Evolutionary conservation across 2,113 vertebrate species (phyloP).

Genomic region (Brachyhypopomus gauderio): DNA sequence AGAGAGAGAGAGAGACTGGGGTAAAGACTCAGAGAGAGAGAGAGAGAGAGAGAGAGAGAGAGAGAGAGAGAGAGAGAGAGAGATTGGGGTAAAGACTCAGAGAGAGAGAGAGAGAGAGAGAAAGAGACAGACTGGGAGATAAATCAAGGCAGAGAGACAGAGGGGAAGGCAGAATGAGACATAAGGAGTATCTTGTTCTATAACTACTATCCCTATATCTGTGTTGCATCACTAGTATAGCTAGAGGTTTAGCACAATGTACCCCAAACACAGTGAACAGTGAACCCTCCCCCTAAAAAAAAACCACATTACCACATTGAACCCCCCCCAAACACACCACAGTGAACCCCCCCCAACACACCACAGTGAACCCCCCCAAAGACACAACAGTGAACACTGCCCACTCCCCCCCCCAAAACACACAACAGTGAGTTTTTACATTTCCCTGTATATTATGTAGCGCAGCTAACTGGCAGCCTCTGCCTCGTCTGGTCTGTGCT

Average conservation of each 20-base stretch:
- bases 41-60: no score
- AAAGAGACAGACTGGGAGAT: neutral
- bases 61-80: no score
- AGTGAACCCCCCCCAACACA: no score
- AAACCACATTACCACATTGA: no score
- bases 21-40: no score
- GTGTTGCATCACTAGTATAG: neutral
- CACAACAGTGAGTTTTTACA: neutral
- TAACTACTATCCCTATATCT: neutral
- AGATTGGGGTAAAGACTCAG: no score
- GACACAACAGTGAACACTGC: neutral
- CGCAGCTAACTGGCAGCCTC: neutral
- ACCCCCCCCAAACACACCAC: no score
- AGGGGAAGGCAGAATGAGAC: no score
- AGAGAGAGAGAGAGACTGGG: neutral
- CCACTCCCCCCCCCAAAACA: neutral
- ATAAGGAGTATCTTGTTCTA: constrained; percentile 1
- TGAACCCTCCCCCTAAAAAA: neutral
- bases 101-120: neutral
- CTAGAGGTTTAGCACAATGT: neutral
- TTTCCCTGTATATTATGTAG: neutral
- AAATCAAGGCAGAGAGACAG: no score
- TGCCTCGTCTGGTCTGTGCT: neutral
- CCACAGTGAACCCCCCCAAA: no score
- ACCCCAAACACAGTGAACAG: neutral